Conservation (phyloP, 2,797 vertebrate genomes). For the Botia almorhae region DNA sequence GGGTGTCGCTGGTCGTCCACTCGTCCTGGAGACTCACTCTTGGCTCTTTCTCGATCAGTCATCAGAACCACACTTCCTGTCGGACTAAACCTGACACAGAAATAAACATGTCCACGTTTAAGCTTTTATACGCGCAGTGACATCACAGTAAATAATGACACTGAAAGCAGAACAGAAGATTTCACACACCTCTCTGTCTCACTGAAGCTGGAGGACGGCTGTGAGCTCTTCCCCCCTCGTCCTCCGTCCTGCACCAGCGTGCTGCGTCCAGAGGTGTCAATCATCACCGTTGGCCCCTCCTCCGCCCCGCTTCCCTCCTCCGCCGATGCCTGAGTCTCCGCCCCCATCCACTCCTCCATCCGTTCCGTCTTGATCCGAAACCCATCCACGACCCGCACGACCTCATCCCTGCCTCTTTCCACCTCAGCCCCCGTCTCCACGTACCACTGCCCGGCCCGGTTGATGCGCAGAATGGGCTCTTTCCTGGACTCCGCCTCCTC, state of each 20-base stretch:
- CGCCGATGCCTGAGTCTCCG: slow-evolving; percentile 85
- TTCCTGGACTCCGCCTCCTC: slow-evolving; percentile 79
- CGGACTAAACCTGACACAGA: slow-evolving; percentile 87
- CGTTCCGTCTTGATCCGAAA: slow-evolving; percentile 92
- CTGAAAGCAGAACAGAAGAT: neutral
- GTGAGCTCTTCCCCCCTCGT: slow-evolving; percentile 80
- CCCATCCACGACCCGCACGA: slow-evolving; percentile 83
- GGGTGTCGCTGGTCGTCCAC: slow-evolving; percentile 89
- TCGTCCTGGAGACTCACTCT: slow-evolving; percentile 92
- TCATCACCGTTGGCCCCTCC: slow-evolving; percentile 90
- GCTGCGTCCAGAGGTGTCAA: slow-evolving; percentile 90
- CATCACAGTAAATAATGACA: neutral
- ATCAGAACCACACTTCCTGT: slow-evolving; percentile 91
- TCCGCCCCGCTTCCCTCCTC: slow-evolving; percentile 89
- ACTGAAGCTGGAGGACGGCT: slow-evolving; percentile 89
- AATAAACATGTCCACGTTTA: slow-evolving; percentile 26
- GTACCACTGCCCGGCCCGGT: slow-evolving; percentile 96
- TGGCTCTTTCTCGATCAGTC: slow-evolving; percentile 89
- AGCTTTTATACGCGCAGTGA: neutral
- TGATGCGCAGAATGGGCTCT: slow-evolving; percentile 92
- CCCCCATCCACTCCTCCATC: slow-evolving; percentile 91
- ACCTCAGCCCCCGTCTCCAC: slow-evolving; percentile 84
- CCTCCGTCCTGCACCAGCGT: slow-evolving; percentile 82
- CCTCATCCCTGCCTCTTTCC: slow-evolving; percentile 78
- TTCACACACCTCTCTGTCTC: slow-evolving; percentile 83